A percentile compares a stretch with the other conserved stretches of the same genome.
These are phyloP conservation scores for Atta cephalotes DNA, from an alignment of 1,140 invertebrate genomes.

Conservation along the genomic window DNA sequence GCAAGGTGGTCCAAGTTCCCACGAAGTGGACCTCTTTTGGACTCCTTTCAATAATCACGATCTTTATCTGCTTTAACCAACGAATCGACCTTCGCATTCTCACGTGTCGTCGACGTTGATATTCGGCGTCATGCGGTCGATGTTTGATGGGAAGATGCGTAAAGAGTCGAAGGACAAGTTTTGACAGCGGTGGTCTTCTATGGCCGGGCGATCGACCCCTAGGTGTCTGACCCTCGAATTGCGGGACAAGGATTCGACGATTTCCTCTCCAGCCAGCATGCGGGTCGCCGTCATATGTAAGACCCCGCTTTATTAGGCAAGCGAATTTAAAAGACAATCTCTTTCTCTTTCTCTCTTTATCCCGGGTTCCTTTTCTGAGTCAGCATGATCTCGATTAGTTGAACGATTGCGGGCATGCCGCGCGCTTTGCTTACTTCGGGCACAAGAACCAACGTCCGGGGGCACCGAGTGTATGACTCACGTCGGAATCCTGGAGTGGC, in stretches of 20 bases:
- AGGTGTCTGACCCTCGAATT: background rate
- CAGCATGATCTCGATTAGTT: conserved; percentile 75
- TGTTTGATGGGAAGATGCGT: conserved; percentile 43
- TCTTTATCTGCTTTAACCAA: conserved; percentile 18
- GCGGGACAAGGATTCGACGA: conserved; percentile 35
- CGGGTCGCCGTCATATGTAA: conserved; percentile 34
- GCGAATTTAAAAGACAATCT: conserved; percentile 51
- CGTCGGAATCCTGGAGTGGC: conserved; percentile 74
- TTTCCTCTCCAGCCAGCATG: background rate
- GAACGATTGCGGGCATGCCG: conserved; percentile 47
- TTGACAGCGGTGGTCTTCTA: conserved; percentile 46
- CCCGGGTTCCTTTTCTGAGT: conserved; percentile 58
- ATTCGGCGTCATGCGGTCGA: background rate
- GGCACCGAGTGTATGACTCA: conserved; percentile 72
- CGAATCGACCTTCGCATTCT: conserved; percentile 34
- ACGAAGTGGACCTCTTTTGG: conserved; percentile 8
- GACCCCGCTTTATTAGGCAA: conserved; percentile 69
- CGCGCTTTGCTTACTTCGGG: conserved; percentile 66
- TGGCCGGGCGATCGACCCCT: background rate
- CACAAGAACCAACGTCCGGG: conserved; percentile 40
- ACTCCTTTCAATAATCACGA: background rate
- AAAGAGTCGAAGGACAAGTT: conserved; percentile 44
- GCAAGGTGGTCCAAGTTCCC: conserved; percentile 11
- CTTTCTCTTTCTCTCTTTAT: background rate
- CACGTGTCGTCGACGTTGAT: conserved; percentile 23